Evolutionary conservation across 30 jellyfish, hydroid and myxozoan genomes (phyloP).

Genomic region (Aurelia aurita): DNA sequence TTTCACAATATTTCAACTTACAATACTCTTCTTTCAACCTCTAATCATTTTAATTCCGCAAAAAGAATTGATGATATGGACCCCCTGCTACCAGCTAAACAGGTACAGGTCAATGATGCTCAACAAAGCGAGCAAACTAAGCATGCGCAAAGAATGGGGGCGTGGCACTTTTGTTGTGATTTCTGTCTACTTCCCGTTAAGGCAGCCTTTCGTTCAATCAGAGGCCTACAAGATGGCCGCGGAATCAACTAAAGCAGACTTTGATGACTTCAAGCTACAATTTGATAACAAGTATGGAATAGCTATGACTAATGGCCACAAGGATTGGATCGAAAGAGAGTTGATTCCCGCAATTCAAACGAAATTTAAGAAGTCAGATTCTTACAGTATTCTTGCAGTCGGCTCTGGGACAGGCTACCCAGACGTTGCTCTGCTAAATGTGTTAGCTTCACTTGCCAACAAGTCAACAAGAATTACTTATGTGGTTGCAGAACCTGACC

Average conservation of each 20-base stretch:
- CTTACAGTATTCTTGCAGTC: conserved; percentile 32
- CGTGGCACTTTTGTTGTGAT: not conserved
- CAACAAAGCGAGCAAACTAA: not conserved
- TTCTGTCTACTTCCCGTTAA: conserved; percentile 1
- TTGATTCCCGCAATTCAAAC: conserved; percentile 10
- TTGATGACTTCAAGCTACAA: conserved; percentile 12
- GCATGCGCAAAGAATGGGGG: conserved; percentile 12
- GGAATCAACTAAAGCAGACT: not conserved
- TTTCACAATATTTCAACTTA: no score
- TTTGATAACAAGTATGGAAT: conserved; percentile 8
- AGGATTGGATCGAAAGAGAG: conserved; percentile 34
- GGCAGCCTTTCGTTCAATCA: not conserved
- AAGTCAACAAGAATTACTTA: conserved; percentile 4
- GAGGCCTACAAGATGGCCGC: conserved; percentile 11
- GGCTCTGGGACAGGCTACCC: conserved; percentile 55
- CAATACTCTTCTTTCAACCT: no score
- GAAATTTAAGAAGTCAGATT: conserved; percentile 5
- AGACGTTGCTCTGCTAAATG: conserved; percentile 12
- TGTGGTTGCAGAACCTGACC: conserved; percentile 47
- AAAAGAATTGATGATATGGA: no score
- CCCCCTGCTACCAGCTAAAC: not conserved
- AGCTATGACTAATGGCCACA: conserved; percentile 24
- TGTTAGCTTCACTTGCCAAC: conserved; percentile 7
- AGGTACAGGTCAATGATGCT: not conserved
- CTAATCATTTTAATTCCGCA: no score